Evolutionary conservation across 1,140 invertebrate species (phyloP), one percentile per base, ranked within the genome.

Genomic region (Eumeta japonica): DNA sequence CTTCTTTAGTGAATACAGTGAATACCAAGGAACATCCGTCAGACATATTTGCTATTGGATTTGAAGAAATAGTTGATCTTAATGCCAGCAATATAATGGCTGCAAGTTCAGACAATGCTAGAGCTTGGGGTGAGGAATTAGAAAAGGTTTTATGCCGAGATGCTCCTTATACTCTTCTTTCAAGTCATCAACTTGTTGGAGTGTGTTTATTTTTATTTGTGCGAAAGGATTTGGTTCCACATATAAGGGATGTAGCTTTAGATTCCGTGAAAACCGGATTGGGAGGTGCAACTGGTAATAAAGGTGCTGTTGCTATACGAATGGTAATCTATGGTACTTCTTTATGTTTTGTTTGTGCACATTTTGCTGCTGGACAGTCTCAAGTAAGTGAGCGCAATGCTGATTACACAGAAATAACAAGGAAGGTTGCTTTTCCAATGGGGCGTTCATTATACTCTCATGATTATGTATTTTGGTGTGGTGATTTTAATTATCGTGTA

Each of bases 391-490:
- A 99, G 60, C 77, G 97, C 42, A 99, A 98, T 72, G 91, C 90
- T 10, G 96, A 99, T 75, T 99, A 94, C 66, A 83, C 88, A 10
- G 96, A 98, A 78, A 97, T 98, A 28, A 90, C 89, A 0, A 81
- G 89, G 45, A 97, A 95, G 79, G 82, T 98, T 46, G 81, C 84
- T 7, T 98, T 98, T 70, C 92, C 94, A 7, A 92, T 94, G 90
- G 92, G 91, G 15, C 79, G 92, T 41, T 91, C 88, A 0, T 70
- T 99, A 1, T 89, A 92, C 67, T 90, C 90, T 10, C 97, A 99
- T 65, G 97, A 99, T 77, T 97, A 96, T 72, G 86, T 99, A 0
- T 98, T 99, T 70, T 99, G 97, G 96, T 96, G 94, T 71, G 97
- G 97, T 0, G 97, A 99, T 78, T 99, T 99, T 71, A 99, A 99